These are phyloP conservation scores for Periophthalmodon schlosseri DNA, from an alignment of 2,113 vertebrate species.

Conservation along the genomic window DNA sequence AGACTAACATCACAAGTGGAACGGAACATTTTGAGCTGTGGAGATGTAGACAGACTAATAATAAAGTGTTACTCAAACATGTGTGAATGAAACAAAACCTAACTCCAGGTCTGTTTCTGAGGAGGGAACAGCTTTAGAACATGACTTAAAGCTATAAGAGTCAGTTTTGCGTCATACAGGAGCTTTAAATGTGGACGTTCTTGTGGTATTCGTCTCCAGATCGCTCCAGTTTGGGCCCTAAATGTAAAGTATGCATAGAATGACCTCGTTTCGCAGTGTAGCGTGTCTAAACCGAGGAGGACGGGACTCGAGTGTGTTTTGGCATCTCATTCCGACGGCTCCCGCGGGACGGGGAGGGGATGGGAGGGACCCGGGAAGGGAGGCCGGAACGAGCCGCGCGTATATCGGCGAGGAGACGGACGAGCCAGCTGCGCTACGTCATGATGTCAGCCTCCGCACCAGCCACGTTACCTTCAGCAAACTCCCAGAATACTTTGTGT, in stretches of 20 bases:
- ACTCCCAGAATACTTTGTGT: neutral
- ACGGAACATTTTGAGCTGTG: too few relatives aligned
- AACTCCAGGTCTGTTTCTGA: too few relatives aligned
- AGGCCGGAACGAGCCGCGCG: neutral
- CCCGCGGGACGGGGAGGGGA: constrained; percentile 39
- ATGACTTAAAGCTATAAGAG: too few relatives aligned
- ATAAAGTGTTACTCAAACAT: too few relatives aligned
- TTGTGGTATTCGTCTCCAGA: too few relatives aligned
- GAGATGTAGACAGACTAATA: too few relatives aligned
- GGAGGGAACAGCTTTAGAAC: too few relatives aligned
- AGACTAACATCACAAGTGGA: too few relatives aligned
- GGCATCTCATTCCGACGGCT: constrained; percentile 29
- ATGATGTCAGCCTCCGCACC: neutral
- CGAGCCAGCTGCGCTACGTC: constrained; percentile 2
- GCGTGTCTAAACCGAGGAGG: neutral
- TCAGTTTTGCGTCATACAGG: too few relatives aligned
- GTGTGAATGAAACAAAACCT: too few relatives aligned
- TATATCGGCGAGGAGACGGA: neutral
- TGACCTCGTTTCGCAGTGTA: neutral
- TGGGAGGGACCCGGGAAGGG: constrained; percentile 23
- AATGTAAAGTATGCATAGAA: neutral
- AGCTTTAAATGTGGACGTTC: too few relatives aligned
- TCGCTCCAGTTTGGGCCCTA: too few relatives aligned
- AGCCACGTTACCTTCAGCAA: neutral
- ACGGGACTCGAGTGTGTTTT: constrained; percentile 42